Percentiles rank a stretch among this genome's conserved stretches.
These are phyloP conservation scores for Neopipo cinnamomea DNA, from an alignment of 2,113 vertebrate species.

Conservation along the genomic window DNA sequence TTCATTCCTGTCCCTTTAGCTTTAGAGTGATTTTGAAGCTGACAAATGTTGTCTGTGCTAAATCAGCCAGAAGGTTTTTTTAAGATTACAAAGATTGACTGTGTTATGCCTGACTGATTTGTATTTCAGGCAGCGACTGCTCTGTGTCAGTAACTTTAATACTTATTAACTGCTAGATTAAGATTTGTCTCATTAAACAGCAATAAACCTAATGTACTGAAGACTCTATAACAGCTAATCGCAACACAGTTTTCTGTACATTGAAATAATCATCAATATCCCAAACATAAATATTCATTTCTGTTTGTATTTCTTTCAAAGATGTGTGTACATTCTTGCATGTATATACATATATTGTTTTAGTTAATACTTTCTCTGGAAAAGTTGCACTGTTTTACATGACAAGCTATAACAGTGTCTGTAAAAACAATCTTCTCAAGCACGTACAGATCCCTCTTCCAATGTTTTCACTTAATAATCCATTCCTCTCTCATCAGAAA, in stretches of 20 bases:
- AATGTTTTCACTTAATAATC: not conserved
- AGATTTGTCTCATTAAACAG: conserved; percentile 35
- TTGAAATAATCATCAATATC: not conserved
- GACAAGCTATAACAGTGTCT: not conserved
- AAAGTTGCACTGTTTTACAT: not conserved
- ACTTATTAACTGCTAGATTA: conserved; percentile 27
- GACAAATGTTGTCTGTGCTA: not conserved
- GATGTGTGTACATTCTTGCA: not conserved
- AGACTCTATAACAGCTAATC: not conserved
- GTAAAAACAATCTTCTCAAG: not conserved
- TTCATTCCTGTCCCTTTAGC: not conserved
- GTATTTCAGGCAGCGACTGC: not conserved
- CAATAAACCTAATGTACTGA: conserved; percentile 25
- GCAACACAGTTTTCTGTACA: not conserved
- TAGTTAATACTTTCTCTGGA: not conserved
- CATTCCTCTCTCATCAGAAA: not conserved
- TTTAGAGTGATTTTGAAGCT: conserved; percentile 12
- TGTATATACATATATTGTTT: not conserved
- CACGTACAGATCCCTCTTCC: not conserved
- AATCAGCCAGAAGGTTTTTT: not conserved
- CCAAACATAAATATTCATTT: not conserved
- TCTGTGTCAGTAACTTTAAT: not conserved
- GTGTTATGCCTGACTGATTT: not conserved
- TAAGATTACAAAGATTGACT: not conserved
- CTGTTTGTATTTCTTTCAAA: not conserved